Evolutionary conservation across 1,140 invertebrate genomes (phyloP).

Genomic region (Plutomurus gul): DNA sequence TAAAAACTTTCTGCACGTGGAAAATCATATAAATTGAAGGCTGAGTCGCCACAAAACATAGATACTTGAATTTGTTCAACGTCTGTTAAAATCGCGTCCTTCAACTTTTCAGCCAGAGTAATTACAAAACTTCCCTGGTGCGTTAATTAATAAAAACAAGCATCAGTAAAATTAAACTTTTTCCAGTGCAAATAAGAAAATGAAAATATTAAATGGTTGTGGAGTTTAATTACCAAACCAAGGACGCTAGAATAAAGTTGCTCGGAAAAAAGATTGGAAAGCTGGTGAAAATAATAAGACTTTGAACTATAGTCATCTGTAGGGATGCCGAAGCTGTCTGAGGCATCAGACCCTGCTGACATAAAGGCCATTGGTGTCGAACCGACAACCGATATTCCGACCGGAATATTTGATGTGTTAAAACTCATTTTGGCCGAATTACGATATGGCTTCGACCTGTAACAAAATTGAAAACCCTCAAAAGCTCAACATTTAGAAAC

Average conservation of each 20-base stretch:
- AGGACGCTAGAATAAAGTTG: constrained; percentile 50
- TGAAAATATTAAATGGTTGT: not conserved
- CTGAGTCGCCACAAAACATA: constrained; percentile 70
- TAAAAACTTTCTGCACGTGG: constrained; percentile 71
- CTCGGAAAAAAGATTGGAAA: constrained; percentile 40
- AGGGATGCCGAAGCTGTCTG: not conserved
- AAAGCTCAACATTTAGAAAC: no score
- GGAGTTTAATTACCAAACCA: constrained; percentile 41
- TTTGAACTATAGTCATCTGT: not conserved
- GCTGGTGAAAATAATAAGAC: constrained; percentile 43
- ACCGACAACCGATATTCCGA: not conserved
- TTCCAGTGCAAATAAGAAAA: not conserved
- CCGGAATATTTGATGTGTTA: not conserved
- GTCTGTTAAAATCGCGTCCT: constrained; percentile 32
- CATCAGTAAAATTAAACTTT: constrained; percentile 40
- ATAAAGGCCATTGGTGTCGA: not conserved
- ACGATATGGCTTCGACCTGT: no score
- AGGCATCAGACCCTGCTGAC: not conserved
- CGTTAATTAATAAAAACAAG: constrained; percentile 58
- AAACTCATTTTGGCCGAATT: not conserved
- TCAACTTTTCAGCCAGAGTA: not conserved
- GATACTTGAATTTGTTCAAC: constrained; percentile 52
- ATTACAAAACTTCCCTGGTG: constrained; percentile 31
- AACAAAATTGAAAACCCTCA: not conserved
- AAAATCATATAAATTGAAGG: constrained; percentile 69